Evolutionary conservation across 2,888 invertebrate genomes (phyloP), one percentile per base, ranked within the genome.

Genomic region (Silvanus unidentatus): DNA sequence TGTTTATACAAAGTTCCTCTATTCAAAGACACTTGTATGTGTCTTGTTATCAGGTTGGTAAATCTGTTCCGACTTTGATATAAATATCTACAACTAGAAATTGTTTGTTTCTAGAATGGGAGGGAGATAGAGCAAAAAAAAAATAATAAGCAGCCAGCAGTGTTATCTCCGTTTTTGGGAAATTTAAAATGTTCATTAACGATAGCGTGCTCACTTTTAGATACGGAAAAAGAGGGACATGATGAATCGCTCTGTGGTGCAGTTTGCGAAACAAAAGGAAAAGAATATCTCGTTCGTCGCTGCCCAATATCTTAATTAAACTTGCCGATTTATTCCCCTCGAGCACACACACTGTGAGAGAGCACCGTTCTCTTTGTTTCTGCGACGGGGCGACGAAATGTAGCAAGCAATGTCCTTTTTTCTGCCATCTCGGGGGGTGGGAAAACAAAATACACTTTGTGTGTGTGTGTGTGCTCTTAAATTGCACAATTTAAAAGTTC

Each of bases 251-350:
- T 57, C n/a, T n/a, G n/a, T n/a, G n/a, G 59, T 55, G 53, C 57
- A 58, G 63, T 65, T 59, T 55, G 58, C 63, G 67, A 71, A 69
- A 71, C 70, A 71, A 71, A 71, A 70, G 71, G 69, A 71, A 71
- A 71, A 70, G 71, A 70, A 69, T 69, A 68, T 66, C 66, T 66
- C 65, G 55, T 57, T 58, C 22, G 22, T 22, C 50, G 61, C 64
- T 66, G 70, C 63, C 70, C 70, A 70, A 71, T 71, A 73, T 73
- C 72, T 73, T 73, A 73, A 73, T 73, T 73, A 73, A 73, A 73
- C 62, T 72, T 68, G 69, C 71, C 71, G 71, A 73, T 73, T 73
- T 72, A 70, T 71, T 69, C 67, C 65, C 68, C 62, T 53, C 56
- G 52, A 48, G 51, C 52, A 53, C 50, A 55, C 22, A 22, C 4